These are phyloP conservation scores for Oncorhynchus gorbuscha DNA, from an alignment of 2,113 vertebrate species.

Conservation along the genomic window DNA sequence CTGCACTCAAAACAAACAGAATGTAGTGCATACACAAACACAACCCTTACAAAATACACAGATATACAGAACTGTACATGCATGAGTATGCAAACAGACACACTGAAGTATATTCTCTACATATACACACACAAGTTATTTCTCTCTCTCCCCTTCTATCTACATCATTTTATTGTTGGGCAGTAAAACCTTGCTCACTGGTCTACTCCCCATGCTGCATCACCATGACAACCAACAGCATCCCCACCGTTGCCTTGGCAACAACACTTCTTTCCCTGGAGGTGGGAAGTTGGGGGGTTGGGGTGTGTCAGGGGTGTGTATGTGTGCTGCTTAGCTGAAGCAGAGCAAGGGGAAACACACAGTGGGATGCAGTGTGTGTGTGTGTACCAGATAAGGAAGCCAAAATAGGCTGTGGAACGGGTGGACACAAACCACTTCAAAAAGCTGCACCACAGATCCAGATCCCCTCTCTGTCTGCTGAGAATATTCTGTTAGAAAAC, in stretches of 20 bases:
- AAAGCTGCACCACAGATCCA: neutral
- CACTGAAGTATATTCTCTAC: neutral
- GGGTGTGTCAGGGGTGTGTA: neutral
- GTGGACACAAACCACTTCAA: neutral
- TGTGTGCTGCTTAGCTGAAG: neutral
- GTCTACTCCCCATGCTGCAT: conserved; percentile 24
- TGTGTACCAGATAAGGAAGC: too few relatives aligned
- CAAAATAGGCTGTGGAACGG: neutral
- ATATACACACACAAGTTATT: neutral
- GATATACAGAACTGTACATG: neutral
- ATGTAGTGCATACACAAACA: conserved; percentile 1
- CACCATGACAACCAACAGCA: conserved; percentile 47
- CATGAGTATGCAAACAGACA: neutral
- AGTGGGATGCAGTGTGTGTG: neutral
- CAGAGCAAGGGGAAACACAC: neutral
- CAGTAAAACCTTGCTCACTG: conserved; percentile 12
- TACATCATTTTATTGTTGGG: neutral
- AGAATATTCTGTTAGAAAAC: neutral
- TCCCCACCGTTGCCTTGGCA: conserved; percentile 41
- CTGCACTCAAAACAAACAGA: neutral
- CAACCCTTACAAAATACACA: conserved; percentile 1
- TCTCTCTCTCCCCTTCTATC: conserved; percentile 19
- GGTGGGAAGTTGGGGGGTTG: neutral
- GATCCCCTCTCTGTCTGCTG: too few relatives aligned
- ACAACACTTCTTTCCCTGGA: neutral